Conservation (phyloP, 2,888 invertebrate genomes). For the Morpho helenor region DNA sequence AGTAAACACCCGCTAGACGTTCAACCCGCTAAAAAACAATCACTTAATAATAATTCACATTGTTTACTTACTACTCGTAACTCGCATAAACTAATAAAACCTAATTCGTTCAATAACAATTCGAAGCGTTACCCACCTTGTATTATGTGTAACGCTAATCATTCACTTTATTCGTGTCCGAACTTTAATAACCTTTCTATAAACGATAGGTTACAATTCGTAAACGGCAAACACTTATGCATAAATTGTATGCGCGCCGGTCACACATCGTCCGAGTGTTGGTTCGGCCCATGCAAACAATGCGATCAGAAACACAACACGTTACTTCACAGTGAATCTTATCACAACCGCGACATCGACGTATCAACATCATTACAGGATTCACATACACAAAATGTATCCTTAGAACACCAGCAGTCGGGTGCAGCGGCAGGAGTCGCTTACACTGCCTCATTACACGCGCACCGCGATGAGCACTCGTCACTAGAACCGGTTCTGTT, state of each 20-base stretch:
- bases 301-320: slow-evolving; percentile 23
- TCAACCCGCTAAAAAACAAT: too few relatives aligned
- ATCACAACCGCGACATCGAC: neutral
- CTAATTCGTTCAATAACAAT: too few relatives aligned
- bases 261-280: slow-evolving; percentile 6
- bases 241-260: slow-evolving; percentile 14
- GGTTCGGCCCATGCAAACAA: slow-evolving; percentile 19
- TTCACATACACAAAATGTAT: too few relatives aligned
- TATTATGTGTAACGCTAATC: neutral
- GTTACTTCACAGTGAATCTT: slow-evolving; percentile 10
- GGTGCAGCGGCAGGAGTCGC: too few relatives aligned
- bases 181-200: slow-evolving; percentile 10
- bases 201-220: slow-evolving; percentile 6
- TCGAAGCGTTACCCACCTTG: too few relatives aligned
- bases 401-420: too few relatives aligned
- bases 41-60: too few relatives aligned
- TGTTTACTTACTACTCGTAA: too few relatives aligned
- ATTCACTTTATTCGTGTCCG: slow-evolving; percentile 23
- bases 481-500: slow-evolving; percentile 21
- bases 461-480: too few relatives aligned
- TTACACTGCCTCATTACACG: too few relatives aligned
- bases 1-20: too few relatives aligned
- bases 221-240: slow-evolving; percentile 11
- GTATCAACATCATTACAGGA: neutral
- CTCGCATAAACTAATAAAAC: too few relatives aligned